These are phyloP conservation scores for Drosophila fungiperda DNA, from an alignment of 2,888 invertebrate genomes.

Conservation along the genomic window DNA sequence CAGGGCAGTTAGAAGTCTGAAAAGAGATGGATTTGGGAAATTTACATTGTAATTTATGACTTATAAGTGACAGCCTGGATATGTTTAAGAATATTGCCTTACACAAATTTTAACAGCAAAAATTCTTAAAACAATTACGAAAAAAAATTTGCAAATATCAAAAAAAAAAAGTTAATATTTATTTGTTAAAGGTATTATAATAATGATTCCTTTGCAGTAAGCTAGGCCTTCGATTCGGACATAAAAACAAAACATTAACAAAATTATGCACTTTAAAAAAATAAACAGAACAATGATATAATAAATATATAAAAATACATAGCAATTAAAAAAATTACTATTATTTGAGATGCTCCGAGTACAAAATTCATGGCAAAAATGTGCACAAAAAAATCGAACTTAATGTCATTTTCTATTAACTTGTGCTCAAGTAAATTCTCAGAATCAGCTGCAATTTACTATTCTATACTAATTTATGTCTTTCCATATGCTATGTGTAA, in stretches of 20 bases:
- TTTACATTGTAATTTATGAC: not conserved
- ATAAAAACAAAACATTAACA: not conserved
- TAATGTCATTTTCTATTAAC: not conserved
- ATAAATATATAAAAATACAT: not conserved
- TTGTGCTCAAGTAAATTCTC: not conserved
- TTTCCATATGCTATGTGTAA: conserved; percentile 7
- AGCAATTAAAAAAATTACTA: not conserved
- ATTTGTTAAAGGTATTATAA: not conserved
- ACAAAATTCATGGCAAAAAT: not conserved
- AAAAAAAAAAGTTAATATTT: not conserved
- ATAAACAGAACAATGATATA: not conserved
- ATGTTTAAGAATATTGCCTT: not conserved
- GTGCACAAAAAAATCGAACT: not conserved
- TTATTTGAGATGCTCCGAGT: not conserved
- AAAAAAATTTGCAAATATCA: too few species aligned
- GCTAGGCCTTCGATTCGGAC: not conserved
- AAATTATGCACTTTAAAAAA: not conserved
- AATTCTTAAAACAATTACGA: too few species aligned
- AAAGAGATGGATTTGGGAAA: not conserved
- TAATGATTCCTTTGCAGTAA: not conserved
- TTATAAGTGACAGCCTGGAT: not conserved
- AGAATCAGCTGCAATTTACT: not conserved
- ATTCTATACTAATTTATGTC: not conserved
- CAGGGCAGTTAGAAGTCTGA: not conserved
- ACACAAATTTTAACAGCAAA: not conserved